Conservation (phyloP, 2,888 invertebrate genomes). For the Diarsia mendica region DNA sequence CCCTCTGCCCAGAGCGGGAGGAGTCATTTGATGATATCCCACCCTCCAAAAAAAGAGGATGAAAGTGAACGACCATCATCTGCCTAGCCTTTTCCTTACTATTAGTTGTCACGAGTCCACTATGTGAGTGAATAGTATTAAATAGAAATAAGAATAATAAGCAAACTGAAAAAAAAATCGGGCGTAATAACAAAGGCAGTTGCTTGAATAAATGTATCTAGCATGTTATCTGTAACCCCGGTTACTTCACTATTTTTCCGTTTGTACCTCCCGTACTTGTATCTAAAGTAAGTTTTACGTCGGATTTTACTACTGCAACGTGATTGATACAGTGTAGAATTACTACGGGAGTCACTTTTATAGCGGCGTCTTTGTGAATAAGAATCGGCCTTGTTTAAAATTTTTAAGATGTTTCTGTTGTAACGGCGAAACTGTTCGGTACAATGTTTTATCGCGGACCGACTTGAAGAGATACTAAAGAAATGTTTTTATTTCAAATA, state of each 20-base stretch:
- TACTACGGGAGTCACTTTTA: conserved; percentile 70
- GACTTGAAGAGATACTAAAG: conserved; percentile 29
- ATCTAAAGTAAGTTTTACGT: conserved; percentile 73
- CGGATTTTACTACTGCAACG: conserved; percentile 77
- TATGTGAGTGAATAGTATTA: background rate
- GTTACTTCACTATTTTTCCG: conserved; percentile 25
- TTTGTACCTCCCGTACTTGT: conserved; percentile 54
- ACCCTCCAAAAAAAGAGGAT: no score
- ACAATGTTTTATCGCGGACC: conserved; percentile 54
- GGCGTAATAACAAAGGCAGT: background rate
- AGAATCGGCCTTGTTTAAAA: conserved; percentile 69
- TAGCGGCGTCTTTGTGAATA: conserved; percentile 67
- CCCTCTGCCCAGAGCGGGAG: no score
- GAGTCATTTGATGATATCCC: no score
- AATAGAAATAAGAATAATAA: background rate
- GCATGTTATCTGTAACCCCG: no score
- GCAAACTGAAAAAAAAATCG: background rate
- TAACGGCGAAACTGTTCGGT: conserved; percentile 34
- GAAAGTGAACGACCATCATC: background rate
- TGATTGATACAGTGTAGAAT: conserved; percentile 77
- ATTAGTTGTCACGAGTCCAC: no score
- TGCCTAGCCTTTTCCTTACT: no score
- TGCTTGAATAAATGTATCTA: no score
- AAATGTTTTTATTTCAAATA: conserved; percentile 42
- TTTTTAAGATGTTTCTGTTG: conserved; percentile 62